These are phyloP conservation scores for Spodoptera picta DNA, from an alignment of 2,888 invertebrate genomes.

Conservation along the genomic window DNA sequence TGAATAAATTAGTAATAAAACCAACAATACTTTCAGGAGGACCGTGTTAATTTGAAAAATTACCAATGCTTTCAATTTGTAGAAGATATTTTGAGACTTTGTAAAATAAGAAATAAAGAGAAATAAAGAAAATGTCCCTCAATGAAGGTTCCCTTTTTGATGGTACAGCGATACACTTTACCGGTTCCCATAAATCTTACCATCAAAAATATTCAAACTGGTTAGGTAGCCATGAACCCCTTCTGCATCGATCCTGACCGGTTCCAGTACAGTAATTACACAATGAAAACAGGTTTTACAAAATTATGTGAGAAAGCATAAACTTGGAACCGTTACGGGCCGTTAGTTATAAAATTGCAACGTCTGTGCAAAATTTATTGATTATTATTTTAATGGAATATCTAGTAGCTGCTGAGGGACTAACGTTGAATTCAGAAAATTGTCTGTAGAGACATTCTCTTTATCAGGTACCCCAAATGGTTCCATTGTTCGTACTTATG, in stretches of 20 bases:
- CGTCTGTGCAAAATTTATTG: constrained; percentile 31
- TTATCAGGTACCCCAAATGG: too few species aligned
- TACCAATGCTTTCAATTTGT: too few species aligned
- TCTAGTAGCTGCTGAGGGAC: not conserved
- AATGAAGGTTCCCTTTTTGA: not conserved
- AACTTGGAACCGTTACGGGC: constrained; percentile 60
- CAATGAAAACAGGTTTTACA: constrained; percentile 74
- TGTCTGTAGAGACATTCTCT: too few species aligned
- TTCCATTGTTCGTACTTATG: too few species aligned
- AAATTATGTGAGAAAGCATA: constrained; percentile 69
- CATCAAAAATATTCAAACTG: constrained; percentile 39
- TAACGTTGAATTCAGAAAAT: not conserved
- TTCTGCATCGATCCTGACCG: constrained; percentile 61
- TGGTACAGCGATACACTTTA: constrained; percentile 1
- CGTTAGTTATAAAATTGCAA: constrained; percentile 52
- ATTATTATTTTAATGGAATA: constrained; percentile 3
- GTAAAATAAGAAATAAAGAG: too few species aligned
- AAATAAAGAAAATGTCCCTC: too few species aligned
- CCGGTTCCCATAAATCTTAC: constrained; percentile 29
- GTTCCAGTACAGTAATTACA: constrained; percentile 66
- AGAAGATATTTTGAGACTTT: too few species aligned
- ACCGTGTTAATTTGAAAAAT: too few species aligned
- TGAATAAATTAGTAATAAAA: too few species aligned
- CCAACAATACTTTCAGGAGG: too few species aligned
- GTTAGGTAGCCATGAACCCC: constrained; percentile 53